Base-by-base conservation (phyloP, 2,113 vertebrate species). In the Ginglymostoma cirratum region DNA sequence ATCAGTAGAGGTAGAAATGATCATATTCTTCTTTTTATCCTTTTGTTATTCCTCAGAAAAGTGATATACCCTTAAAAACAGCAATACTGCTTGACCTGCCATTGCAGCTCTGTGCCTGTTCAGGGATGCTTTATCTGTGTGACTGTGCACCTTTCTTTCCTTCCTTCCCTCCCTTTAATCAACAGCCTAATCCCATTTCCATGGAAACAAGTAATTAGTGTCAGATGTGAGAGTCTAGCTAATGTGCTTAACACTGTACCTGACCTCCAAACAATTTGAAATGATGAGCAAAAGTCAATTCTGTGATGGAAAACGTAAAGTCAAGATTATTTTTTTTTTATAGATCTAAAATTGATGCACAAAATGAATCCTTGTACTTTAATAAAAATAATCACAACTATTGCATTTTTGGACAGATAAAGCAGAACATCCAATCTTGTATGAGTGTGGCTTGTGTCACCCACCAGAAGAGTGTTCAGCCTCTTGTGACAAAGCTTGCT, bases 141-240 rank as follows among this genome's bases (percentile, higher is more conserved):
- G 30, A 34, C 30, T 17, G 10, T 94, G 90, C 65, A 65, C 66
- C 65, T 38, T 94, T 66, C 65, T 38, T 94, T 66, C 65, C 65
- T 61, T 61, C 55, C 55, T 30, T 89, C 86, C 23, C 3, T 52
- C 55, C 48, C 45, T 10, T 10, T 55, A 27, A 21, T 48, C 14
- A 21, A 67, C 61, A 94, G 87, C 61, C 61, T 94, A 67, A 66
- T 94, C 90, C 5, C 7, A 94, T 67, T 94, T 94, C 90, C 61
- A 67, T 94, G 65, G 65, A 17, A 94, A 94, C 87, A 65, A 0
- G 38, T 67, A 94, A 94, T 94, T 94, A 42, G 65, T 94, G 90
- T 94, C 90, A 67, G n/a, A 30, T 0, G 19, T 94, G 65, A 67
- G 23, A 42, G 90, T 38, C 61, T 94, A 67, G 38, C 90, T 67